Conservation (phyloP, 2,888 invertebrate species). For the Lasioglossum vierecki region DNA sequence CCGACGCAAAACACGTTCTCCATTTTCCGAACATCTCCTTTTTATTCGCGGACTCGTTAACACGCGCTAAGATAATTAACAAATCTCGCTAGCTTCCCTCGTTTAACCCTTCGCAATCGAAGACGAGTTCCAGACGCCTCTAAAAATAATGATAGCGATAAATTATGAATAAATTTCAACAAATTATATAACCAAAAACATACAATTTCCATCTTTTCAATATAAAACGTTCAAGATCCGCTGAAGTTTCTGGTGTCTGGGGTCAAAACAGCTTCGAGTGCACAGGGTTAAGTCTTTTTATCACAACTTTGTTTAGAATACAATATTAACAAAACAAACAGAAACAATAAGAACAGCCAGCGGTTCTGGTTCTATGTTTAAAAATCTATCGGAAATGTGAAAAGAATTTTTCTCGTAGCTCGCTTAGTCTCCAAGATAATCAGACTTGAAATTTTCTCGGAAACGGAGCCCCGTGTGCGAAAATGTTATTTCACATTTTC, state of each 20-base stretch:
- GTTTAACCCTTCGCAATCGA: neutral
- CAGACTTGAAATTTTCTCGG: neutral
- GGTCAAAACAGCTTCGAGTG: neutral
- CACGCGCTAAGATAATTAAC: neutral
- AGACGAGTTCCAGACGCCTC: neutral
- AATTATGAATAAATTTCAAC: neutral
- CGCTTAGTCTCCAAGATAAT: neutral
- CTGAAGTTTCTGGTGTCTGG: neutral
- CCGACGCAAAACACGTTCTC: constrained; percentile 49
- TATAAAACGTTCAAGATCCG: neutral
- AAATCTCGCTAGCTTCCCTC: neutral
- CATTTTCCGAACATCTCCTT: constrained; percentile 63
- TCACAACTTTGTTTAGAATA: neutral
- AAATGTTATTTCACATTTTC: neutral
- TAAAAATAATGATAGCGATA: neutral
- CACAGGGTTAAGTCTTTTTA: neutral
- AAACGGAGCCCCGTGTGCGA: neutral
- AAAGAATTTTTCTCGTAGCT: neutral
- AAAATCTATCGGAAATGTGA: neutral
- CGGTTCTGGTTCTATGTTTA: neutral
- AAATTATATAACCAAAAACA: neutral
- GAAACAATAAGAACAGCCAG: neutral
- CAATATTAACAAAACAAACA: neutral
- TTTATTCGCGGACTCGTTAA: constrained; percentile 20
- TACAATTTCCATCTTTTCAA: neutral